Evolutionary conservation across 2,888 invertebrate species (phyloP).

Genomic region (Philonicus albiceps): DNA sequence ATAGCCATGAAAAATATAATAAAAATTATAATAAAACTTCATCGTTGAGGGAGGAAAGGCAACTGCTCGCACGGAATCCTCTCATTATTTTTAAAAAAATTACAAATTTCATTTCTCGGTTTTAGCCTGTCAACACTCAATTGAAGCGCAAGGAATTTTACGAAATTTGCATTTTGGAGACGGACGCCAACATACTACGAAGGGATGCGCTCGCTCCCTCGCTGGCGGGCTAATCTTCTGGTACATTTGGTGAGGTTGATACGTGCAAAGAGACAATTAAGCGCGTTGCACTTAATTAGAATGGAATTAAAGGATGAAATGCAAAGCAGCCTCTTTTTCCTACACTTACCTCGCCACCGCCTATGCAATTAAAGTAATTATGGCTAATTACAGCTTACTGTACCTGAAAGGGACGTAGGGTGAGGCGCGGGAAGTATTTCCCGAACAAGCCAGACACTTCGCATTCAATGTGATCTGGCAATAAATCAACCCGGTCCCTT

Average conservation of each 20-base stretch:
- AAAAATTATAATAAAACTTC: constrained; percentile 28
- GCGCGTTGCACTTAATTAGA: constrained; percentile 48
- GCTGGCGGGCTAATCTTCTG: constrained; percentile 17
- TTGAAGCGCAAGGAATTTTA: neutral
- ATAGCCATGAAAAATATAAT: constrained; percentile 22
- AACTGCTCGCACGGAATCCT: neutral
- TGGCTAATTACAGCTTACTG: constrained; percentile 45
- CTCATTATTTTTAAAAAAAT: constrained; percentile 29
- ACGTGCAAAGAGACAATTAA: constrained; percentile 48
- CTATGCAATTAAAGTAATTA: constrained; percentile 48
- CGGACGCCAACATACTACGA: neutral
- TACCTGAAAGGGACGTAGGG: neutral
- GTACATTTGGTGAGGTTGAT: constrained; percentile 41
- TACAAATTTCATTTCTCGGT: neutral
- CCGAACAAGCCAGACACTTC: neutral
- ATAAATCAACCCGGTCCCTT: neutral
- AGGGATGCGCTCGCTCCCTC: neutral
- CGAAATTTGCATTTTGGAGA: constrained; percentile 32
- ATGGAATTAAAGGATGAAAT: constrained; percentile 47
- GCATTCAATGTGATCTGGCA: neutral
- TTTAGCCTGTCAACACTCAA: constrained; percentile 40
- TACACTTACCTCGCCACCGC: constrained; percentile 44
- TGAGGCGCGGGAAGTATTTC: neutral
- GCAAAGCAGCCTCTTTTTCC: constrained; percentile 44
- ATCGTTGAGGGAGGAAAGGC: neutral